Base-by-base conservation (phyloP, 2,113 vertebrate genomes). In the Numenius arquata region DNA sequence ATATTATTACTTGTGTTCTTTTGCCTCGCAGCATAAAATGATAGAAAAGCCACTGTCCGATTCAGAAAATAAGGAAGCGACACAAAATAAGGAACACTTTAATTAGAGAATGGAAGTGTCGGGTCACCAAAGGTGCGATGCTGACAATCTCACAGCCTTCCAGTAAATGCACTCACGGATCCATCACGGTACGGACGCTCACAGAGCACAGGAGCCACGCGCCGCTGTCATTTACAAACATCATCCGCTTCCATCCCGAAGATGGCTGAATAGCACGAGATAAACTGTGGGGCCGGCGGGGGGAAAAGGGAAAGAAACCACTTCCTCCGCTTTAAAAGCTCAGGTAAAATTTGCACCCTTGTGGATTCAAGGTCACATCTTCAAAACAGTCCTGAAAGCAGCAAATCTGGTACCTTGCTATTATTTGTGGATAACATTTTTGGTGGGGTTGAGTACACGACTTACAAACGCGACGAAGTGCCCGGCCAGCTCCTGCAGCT, bases 171-270 rank as follows among this genome's bases (percentile, higher is more conserved):
- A 45, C 47, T 84, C 52, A 9, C 27, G 40, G 38, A 91, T 66
- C 63, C 72, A 38, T 76, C 75, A 62, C 41, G 36, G 11, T 5
- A 41, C 0, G 0, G 52, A 76, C 32, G 15, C 26, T 21, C 40
- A 47, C 25, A 71, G 36, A 66, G 59, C 56, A 76, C 70, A 77
- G 82, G 53, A 82, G 50, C 21, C 53, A 70, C 6, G 2, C 0
- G 4, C 13, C 53, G 43, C 32, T 21, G 9, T n/a, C 56, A 48
- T 45, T 88, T 48, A 91, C 56, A 56, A 71, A 56, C 9, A 73
- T 14, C 66, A 89, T 17, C 58, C 2, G 3, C 38, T 67, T 71
- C 65, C 68, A 86, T 29, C 81, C 84, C 85, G 48, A 85, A 53
- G 40, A 61, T 15, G 45, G 61, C 67, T 95, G 61, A 84, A 91